Percentiles rank a stretch among this genome's conserved stretches.
These are phyloP conservation scores for Anguilla obscura DNA, from an alignment of 2,797 vertebrate genomes.

Conservation along the genomic window DNA sequence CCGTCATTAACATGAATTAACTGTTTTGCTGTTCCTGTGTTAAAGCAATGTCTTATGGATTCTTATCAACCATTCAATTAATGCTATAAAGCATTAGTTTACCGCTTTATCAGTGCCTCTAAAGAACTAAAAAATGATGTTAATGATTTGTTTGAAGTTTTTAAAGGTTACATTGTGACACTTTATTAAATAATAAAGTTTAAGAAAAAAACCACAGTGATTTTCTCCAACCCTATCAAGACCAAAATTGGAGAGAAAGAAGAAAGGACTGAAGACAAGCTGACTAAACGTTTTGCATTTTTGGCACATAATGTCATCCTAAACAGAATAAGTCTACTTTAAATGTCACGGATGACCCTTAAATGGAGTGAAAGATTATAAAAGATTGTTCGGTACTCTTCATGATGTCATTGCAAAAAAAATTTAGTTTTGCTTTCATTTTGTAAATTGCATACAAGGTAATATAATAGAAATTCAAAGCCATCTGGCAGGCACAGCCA, in stretches of 20 bases:
- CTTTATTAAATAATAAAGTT: not conserved
- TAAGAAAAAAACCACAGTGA: not conserved
- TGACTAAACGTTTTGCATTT: not conserved
- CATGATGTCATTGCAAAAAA: not conserved
- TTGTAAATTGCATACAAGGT: not conserved
- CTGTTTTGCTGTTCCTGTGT: not conserved
- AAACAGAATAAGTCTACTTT: not conserved
- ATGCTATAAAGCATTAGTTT: not conserved
- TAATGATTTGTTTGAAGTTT: not conserved
- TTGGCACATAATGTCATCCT: not conserved
- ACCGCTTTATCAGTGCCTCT: not conserved
- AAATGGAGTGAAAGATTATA: not conserved
- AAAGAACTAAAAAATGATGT: not conserved
- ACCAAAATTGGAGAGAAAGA: not conserved
- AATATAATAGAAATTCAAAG: conserved; percentile 16
- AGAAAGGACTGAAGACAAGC: not conserved
- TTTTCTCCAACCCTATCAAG: not conserved
- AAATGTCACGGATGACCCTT: not conserved
- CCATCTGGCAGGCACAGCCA: not conserved
- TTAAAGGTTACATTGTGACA: not conserved
- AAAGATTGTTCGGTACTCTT: not conserved
- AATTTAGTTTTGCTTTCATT: conserved; percentile 6
- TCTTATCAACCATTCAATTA: not conserved
- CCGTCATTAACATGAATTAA: not conserved
- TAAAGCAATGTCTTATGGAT: not conserved